phyloP scores from a whole-genome alignment of 2,113 vertebrate species.

The Aplodontia rufa region DNA sequence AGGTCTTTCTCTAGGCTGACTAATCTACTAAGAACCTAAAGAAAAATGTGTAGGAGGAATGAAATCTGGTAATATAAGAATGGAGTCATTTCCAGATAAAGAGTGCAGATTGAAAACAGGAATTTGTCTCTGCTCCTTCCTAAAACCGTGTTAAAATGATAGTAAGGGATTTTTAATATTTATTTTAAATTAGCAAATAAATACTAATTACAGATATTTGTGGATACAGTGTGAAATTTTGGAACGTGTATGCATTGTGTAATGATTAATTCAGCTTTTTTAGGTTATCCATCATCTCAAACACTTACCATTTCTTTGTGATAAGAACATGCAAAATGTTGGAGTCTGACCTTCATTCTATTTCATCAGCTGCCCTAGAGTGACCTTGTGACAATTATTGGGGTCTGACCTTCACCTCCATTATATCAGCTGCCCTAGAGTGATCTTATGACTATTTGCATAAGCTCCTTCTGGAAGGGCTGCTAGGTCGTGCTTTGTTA shows the following conservation, averaged over 20 bases:
- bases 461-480: too few relatives aligned
- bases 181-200: neutral
- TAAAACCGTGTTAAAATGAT: neutral
- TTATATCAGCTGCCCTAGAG: too few relatives aligned
- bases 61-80: neutral
- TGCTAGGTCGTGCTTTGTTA: too few relatives aligned
- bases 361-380: too few relatives aligned
- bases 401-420: too few relatives aligned
- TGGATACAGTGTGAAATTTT: too few relatives aligned
- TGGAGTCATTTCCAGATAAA: neutral
- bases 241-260: neutral
- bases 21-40: conserved; percentile 22
- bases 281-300: neutral
- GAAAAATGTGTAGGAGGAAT: neutral
- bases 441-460: too few relatives aligned
- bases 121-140: neutral
- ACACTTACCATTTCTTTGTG: neutral
- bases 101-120: neutral
- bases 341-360: too few relatives aligned
- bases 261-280: neutral
- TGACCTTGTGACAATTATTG: too few relatives aligned
- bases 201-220: neutral
- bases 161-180: neutral
- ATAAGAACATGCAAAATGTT: neutral
- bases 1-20: neutral